These are phyloP conservation scores for Microtus richardsoni DNA, from an alignment of 2,113 vertebrate genomes.

Conservation along the genomic window DNA sequence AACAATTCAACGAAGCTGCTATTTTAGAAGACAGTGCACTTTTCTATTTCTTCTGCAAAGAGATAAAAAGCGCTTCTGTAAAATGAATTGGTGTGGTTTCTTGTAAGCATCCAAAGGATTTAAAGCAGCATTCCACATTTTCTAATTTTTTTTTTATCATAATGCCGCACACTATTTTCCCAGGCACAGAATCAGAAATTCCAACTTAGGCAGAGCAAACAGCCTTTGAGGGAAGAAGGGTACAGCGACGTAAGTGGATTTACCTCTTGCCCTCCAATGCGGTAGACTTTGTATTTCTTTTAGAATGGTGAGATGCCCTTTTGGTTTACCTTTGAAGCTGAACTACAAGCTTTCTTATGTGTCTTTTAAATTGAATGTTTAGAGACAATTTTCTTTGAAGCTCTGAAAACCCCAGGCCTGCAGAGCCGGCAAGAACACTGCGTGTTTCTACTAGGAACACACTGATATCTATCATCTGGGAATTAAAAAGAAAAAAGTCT, in stretches of 20 bases:
- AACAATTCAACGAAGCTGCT: slow-evolving; percentile 52
- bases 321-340: slow-evolving; percentile 51
- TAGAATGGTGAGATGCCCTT: neutral
- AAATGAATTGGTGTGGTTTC: slow-evolving; percentile 65
- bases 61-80: slow-evolving; percentile 63
- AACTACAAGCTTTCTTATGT: slow-evolving; percentile 49
- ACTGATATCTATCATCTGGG: neutral
- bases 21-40: slow-evolving; percentile 55
- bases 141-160: neutral
- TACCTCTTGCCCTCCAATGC: slow-evolving; percentile 16
- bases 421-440: slow-evolving; percentile 52
- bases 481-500: neutral
- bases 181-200: slow-evolving; percentile 55
- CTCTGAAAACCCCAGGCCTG: slow-evolving; percentile 37
- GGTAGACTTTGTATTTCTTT: slow-evolving; percentile 19
- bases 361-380: slow-evolving; percentile 66
- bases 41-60: slow-evolving; percentile 63
- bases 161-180: slow-evolving; percentile 48
- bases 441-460: slow-evolving; percentile 28
- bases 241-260: slow-evolving; percentile 10
- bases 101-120: slow-evolving; percentile 51
- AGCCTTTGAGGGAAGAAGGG: neutral
- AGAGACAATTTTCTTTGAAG: slow-evolving; percentile 69
- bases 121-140: slow-evolving; percentile 34
- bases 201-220: slow-evolving; percentile 40